Base-by-base conservation (phyloP, 2,888 invertebrate genomes). In the Lumbricus terrestris region DNA sequence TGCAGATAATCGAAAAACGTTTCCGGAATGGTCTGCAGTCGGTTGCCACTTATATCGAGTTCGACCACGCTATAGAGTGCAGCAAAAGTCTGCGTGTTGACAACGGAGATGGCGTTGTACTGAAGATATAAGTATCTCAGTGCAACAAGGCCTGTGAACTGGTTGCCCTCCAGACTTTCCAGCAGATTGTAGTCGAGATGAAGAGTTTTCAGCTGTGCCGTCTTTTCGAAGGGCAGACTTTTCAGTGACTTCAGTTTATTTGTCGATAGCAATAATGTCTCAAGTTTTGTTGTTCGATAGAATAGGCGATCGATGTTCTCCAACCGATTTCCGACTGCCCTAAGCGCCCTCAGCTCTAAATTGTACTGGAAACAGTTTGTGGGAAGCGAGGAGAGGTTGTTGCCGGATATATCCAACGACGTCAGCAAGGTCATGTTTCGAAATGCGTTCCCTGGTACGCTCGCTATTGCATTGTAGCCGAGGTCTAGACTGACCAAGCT, bases 331-430 rank as follows among this genome's bases (percentile, higher is more conserved):
- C 23, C 37, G 35, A 23, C 15, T 18, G 85, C 85, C 20, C 23
- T 18, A 35, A 85, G 20, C 16, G 23, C 0, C 0, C n/a, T 85
- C 85, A 85, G 85, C 16, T 20, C 34, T 85, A 20, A 1, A 16
- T 85, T 85, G 85, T 35, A 85, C 85, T 85, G 85, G 85, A 85
- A 85, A 37, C 85, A 85, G 35, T 34, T 35, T 85, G 23, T 15
- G 37, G 85, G 35, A 85, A 85, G 35, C 23, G 35, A 35, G 35
- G 37, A 20, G 35, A 85, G 85, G 85, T 85, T 85, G 35, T 85
- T 85, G 23, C n/a, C 35, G 85, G 34, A 34, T 23, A 85, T 34
- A 35, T 85, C 85, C 35, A 85, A 35, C 16, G 85, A 4, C n/a
- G 3, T 34, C 13, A 85, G 85, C 35, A 37, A 85, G 35, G 85